Evolutionary conservation across 2,797 vertebrate genomes (phyloP), one percentile per base, ranked within the genome.

Genomic region (Periophthalmus magnuspinnatus): DNA sequence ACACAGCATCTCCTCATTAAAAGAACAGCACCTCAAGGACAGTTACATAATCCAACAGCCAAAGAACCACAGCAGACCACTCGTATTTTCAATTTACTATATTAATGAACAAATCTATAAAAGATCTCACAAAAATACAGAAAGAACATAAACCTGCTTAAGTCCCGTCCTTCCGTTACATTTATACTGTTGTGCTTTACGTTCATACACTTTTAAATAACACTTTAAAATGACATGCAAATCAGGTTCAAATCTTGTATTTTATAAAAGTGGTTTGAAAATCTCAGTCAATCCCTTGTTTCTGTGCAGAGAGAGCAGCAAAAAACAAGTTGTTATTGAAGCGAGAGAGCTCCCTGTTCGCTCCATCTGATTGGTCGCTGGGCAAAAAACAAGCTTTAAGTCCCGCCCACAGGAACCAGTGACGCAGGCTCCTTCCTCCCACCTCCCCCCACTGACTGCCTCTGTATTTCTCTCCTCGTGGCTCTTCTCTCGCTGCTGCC

Each of bases 71-170:
- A 75, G 55, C 36, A 34, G 19, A 13, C 14, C 13, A 10, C 73
- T 1, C 1, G 45, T 41, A 34, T 65, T 65, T 65, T 68, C 81
- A 76, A 78, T 78, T 76, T 62, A 77, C 78, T 81, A 52, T 88
- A 83, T 83, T 75, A 72, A 80, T 77, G 55, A 84, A 90, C 81
- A 84, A 83, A 85, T 82, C 78, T 85, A 86, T 85, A 86, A 90
- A 90, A 90, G 82, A 81, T 77, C 82, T 32, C 84, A 84, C 81
- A 76, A 76, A 86, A 85, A 22, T 81, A 86, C 82, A 79, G 82
- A 66, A 80, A 75, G 55, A 74, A 77, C 75, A 6, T 74, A 76
- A 61, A 69, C 72, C 48, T 73, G 8, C 66, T 74, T 19, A 75
- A 58, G 8, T 64, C 32, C 28, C 66, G 60, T 83, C 74, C 74